Evolutionary conservation across 2,113 vertebrate genomes (phyloP).

Genomic region (Columba livia): DNA sequence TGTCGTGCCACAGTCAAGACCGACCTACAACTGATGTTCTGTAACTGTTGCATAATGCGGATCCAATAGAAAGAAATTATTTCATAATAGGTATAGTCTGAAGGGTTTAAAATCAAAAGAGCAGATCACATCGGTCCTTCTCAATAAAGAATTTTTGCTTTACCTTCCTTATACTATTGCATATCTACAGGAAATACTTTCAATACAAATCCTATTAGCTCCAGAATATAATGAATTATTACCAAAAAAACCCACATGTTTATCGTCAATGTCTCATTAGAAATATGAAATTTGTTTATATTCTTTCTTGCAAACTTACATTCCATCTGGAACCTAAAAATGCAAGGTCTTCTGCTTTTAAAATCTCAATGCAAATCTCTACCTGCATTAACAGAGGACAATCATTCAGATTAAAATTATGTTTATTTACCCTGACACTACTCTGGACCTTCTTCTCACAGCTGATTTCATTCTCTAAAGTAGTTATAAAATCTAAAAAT

Average conservation of each 20-base stretch:
- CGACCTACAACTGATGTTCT: neutral
- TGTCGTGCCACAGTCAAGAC: neutral
- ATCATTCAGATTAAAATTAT: neutral
- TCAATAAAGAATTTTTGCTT: neutral
- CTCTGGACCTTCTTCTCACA: neutral
- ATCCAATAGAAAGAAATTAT: neutral
- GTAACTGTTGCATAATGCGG: neutral
- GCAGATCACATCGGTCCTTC: neutral
- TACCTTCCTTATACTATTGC: neutral
- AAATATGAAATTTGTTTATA: neutral
- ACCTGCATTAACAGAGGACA: neutral
- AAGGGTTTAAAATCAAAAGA: neutral
- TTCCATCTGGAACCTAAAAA: neutral
- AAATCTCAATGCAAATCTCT: neutral
- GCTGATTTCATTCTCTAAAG: neutral
- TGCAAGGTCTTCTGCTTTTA: neutral
- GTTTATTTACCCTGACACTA: neutral
- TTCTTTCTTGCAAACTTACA: neutral
- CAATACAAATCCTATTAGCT: neutral
- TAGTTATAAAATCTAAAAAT: neutral
- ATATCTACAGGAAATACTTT: neutral
- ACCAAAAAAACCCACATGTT: neutral
- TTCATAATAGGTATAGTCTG: neutral
- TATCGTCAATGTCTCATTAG: neutral
- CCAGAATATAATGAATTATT: neutral